Evolutionary conservation across 2,888 invertebrate species (phyloP).

Genomic region (Bruchidius siliquastri): DNA sequence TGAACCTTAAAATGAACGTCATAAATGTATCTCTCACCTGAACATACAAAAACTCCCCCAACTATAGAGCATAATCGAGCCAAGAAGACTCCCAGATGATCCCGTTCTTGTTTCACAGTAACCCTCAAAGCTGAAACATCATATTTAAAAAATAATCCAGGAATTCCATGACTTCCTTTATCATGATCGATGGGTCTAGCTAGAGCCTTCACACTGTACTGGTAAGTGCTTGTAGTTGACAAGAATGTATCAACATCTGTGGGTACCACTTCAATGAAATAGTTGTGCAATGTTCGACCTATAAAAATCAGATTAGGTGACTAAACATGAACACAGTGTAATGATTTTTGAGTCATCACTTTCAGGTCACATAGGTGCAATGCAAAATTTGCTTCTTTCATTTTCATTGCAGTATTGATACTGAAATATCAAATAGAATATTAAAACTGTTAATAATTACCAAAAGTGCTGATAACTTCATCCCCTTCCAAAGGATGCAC

Average conservation of each 20-base stretch:
- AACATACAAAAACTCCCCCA: conserved; percentile 88
- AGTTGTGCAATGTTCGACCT: conserved; percentile 81
- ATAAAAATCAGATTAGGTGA: conserved; percentile 29
- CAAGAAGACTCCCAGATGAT: conserved; percentile 72
- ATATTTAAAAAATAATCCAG: conserved; percentile 93
- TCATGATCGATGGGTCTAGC: conserved; percentile 69
- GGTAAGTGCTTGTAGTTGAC: conserved; percentile 73
- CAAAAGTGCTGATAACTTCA: conserved; percentile 59
- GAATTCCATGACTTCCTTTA: conserved; percentile 85
- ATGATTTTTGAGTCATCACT: no score
- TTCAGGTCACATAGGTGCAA: no score
- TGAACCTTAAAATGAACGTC: no score
- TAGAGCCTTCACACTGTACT: conserved; percentile 91
- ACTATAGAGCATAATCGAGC: conserved; percentile 86
- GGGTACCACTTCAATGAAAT: conserved; percentile 94
- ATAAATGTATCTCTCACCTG: conserved; percentile 49
- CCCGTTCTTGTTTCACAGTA: conserved; percentile 72
- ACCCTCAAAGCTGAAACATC: conserved; percentile 89
- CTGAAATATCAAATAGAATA: neutral
- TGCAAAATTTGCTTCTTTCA: no score
- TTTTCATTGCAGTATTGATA: no score
- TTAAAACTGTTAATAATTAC: conserved; percentile 11
- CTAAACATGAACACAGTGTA: no score
- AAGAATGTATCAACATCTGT: conserved; percentile 84
- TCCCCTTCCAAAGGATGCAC: conserved; percentile 95